Evolutionary conservation across 2,888 invertebrate species (phyloP).

Genomic region (Brachylomia viminalis): DNA sequence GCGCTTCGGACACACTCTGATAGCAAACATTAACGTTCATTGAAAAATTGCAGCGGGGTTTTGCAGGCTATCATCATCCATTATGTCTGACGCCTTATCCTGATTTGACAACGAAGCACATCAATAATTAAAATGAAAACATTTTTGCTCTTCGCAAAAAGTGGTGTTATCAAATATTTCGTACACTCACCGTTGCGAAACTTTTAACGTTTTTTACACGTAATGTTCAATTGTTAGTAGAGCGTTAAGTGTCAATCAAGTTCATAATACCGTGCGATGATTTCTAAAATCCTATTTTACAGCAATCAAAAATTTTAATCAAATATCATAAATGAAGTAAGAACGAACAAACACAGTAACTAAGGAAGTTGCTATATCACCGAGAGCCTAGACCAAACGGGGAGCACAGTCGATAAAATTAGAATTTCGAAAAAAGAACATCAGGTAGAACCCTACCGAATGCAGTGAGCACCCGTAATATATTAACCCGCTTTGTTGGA

Average conservation of each 20-base stretch:
- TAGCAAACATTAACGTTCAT: conserved; percentile 74
- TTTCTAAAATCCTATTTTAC: conserved; percentile 45
- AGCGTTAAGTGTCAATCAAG: conserved; percentile 59
- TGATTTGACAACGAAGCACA: conserved; percentile 64
- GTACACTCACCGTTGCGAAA: conserved; percentile 26
- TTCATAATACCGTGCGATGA: conserved; percentile 33
- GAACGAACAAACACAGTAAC: conserved; percentile 3
- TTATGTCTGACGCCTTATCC: conserved; percentile 64
- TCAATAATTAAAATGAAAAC: conserved; percentile 57
- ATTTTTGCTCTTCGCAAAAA: conserved; percentile 40
- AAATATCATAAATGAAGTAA: conserved; percentile 20
- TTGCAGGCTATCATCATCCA: conserved; percentile 74
- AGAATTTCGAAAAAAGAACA: conserved; percentile 65
- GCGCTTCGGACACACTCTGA: conserved; percentile 70
- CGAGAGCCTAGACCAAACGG: conserved; percentile 43
- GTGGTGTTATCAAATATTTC: conserved; percentile 15
- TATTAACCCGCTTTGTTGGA: conserved; percentile 79
- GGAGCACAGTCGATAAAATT: conserved; percentile 64
- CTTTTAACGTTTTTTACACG: conserved; percentile 23
- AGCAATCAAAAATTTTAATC: conserved; percentile 2
- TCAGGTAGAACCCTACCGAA: conserved; percentile 54
- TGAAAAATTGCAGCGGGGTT: conserved; percentile 78
- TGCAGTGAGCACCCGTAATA: conserved; percentile 76
- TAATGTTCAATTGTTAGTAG: conserved; percentile 47
- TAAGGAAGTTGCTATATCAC: conserved; percentile 32